Base-by-base conservation (phyloP, 2,888 invertebrate species). In the Cheilosia scutellata region DNA sequence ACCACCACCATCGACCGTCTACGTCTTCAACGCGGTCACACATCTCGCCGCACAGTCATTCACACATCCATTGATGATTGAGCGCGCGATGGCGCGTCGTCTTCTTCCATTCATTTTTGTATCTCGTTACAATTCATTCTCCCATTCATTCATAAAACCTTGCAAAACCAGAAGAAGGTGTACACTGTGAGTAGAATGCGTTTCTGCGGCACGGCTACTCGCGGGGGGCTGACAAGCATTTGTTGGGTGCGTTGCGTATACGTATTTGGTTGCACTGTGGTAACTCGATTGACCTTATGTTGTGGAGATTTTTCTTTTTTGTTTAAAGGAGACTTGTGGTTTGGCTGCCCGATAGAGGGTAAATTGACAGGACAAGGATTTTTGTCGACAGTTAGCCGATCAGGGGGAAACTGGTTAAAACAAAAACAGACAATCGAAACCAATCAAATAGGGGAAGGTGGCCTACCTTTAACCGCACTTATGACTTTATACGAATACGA, bases 81-180 rank as follows among this genome's bases (percentile, higher is more conserved):
- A 75, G 72, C 63, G 53, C 68, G 66, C 66, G 31, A 20, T 60
- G 37, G 62, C 74, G 57, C 60, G 53, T 78, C 63, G 25, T 51
- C 68, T 42, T 68, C 60, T 20, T 76, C 53, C 80, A 86, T 80
- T 80, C 86, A 80, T 72, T 86, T 55, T 27, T 72, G 47, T 68
- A 70, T 78, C 78, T 75, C 58, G 65, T 70, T 84, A 76, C 80
- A 80, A 76, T 76, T 80, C 62, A 65, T 71, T 70, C 72, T 76
- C 76, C 75, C 62, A 83, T 83, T 83, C 84, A 86, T 86, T 86
- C 86, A 86, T 80, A 82, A 86, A 86, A 86, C 80, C 86, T 86
- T 86, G 86, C 86, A 66, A 86, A 86, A 86, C 86, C 70, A 66
- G 80, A 77, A 66, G 80, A 77, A 66, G 80, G 80, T 79, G 62